Percentiles rank a stretch among this genome's conserved stretches.
Conservation (phyloP, 2,113 vertebrate species). For the Engraulis encrasicolus region DNA sequence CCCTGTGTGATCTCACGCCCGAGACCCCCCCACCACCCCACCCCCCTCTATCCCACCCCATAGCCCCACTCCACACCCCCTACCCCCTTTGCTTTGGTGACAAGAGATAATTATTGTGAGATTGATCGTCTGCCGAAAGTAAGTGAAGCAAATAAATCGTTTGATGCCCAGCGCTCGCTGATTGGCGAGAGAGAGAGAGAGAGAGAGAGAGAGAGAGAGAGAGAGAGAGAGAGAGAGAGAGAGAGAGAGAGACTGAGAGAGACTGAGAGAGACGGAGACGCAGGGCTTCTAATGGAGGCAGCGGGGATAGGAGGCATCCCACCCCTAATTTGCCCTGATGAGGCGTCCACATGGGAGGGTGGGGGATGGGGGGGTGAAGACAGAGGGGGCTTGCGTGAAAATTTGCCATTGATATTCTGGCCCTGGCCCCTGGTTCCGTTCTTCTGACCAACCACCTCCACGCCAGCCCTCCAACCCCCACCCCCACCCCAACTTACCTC, state of each 20-base stretch:
- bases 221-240: no score
- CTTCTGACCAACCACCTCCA: neutral
- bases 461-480: conserved; percentile 70
- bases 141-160: conserved; percentile 79
- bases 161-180: conserved; percentile 64
- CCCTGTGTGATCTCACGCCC: conserved; percentile 5
- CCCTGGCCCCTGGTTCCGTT: conserved; percentile 25
- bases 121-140: conserved; percentile 74
- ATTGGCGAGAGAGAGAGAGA: conserved; percentile 70
- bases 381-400: conserved; percentile 58
- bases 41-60: no score
- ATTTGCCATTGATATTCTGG: conserved; percentile 84
- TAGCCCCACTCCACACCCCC: conserved; percentile 57
- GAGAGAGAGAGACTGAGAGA: no score
- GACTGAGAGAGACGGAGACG: no score
- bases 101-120: conserved; percentile 79
- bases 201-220: no score
- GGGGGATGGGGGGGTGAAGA: no score
- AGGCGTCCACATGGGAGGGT: conserved; percentile 64
- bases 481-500: conserved; percentile 52
- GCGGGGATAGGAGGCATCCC: conserved; percentile 73
- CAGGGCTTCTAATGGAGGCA: conserved; percentile 70
- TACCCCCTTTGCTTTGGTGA: conserved; percentile 66
- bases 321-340: conserved; percentile 74
- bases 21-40: conserved; percentile 57